Base-by-base conservation (phyloP, 2,888 invertebrate species). In the Drosophila birchii region DNA sequence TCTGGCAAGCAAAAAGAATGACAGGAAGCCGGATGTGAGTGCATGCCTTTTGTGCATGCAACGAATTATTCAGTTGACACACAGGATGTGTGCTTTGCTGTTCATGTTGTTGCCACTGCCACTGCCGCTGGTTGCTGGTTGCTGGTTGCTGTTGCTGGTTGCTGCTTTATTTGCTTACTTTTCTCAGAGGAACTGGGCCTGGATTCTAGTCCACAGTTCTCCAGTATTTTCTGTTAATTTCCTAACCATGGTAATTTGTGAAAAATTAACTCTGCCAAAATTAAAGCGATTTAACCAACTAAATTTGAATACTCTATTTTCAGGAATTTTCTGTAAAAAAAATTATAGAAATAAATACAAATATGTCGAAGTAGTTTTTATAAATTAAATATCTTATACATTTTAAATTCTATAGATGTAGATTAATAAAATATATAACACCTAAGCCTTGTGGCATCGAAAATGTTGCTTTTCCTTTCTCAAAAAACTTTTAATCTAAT, bases 31-130 rank as follows among this genome's bases (percentile, higher is more conserved):
- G 86, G 86, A 86, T 86, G 89, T 83, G 88, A 86, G 86, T 88
- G 89, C 85, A 89, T 86, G 86, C 88, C 84, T 89, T 89, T 86
- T 86, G 89, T 89, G 84, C 85, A 88, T 89, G 86, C 83, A 89
- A 88, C 84, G 88, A 84, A 84, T 84, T 84, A 89, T 89, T 89
- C 89, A 88, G 88, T 89, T 86, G 86, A 86, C 86, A 86, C 81
- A 75, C 86, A 88, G 86, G 86, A 86, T 86, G 86, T 86, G 85
- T 86, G 86, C 79, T 86, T 87, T 88, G 88, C 75, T 89, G 83
- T 75, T 87, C 72, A 63, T 88, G 72, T 57, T 76, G 64, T 53
- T 78, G 53, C 29, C 80, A 71, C 49, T 78, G 64, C 38, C 62
- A 36, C 66, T 76, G 53, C 51, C 44, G 70, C 61, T 57, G 70